These are phyloP conservation scores for Polypterus bichir DNA, from an alignment of 2,113 vertebrate genomes.

Conservation along the genomic window DNA sequence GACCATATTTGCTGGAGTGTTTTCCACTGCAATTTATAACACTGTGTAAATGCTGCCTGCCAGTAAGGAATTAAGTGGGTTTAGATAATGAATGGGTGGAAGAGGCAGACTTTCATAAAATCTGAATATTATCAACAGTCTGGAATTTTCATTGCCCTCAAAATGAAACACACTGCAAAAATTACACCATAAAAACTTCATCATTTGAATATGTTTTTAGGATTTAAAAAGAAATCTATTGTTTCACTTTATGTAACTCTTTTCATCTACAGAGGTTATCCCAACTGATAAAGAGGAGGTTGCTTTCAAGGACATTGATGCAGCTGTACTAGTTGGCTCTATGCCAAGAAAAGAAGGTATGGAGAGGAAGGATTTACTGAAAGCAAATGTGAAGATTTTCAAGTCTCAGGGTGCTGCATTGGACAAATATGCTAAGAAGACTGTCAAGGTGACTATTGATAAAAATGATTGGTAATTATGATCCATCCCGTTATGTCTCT, in stretches of 20 bases:
- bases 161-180: too few relatives aligned
- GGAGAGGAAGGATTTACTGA: slow-evolving; percentile 94
- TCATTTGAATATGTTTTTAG: too few relatives aligned
- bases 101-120: too few relatives aligned
- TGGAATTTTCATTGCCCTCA: too few relatives aligned
- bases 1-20: too few relatives aligned
- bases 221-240: too few relatives aligned
- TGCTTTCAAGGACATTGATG: slow-evolving; percentile 84
- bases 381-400: slow-evolving; percentile 93
- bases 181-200: too few relatives aligned
- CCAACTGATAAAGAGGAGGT: slow-evolving; percentile 87
- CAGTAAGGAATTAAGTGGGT: too few relatives aligned
- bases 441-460: slow-evolving; percentile 70
- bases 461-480: neutral
- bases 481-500: slow-evolving; percentile 1
- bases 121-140: too few relatives aligned
- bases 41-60: too few relatives aligned
- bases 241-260: neutral
- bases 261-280: slow-evolving; percentile 65
- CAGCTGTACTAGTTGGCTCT: slow-evolving; percentile 86
- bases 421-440: slow-evolving; percentile 90
- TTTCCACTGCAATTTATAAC: too few relatives aligned
- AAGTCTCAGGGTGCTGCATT: slow-evolving; percentile 85
- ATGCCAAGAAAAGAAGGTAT: slow-evolving; percentile 96
- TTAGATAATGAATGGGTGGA: too few relatives aligned